A percentile compares a stretch with the other conserved stretches of the same genome.
Evolutionary conservation across 2,113 vertebrate species (phyloP).

Genomic region (Carollia perspicillata): DNA sequence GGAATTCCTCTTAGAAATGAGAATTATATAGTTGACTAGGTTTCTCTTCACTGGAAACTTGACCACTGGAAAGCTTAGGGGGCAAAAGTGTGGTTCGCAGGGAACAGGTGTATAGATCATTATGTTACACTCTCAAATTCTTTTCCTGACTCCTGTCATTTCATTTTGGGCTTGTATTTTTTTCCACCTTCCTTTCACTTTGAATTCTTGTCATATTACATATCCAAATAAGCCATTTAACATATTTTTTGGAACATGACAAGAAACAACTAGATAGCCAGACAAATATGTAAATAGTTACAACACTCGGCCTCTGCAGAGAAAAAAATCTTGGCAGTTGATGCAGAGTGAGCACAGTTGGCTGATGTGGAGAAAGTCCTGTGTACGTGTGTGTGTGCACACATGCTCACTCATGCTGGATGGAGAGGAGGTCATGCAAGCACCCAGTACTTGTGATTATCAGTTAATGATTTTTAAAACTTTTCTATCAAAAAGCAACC

Average conservation of each 20-base stretch:
- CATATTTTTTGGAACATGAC: not conserved
- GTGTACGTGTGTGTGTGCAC: not conserved
- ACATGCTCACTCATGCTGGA: not conserved
- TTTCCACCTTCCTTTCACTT: not conserved
- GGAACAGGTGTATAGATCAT: not conserved
- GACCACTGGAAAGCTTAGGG: not conserved
- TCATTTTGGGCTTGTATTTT: constrained; percentile 20
- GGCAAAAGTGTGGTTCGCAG: not conserved
- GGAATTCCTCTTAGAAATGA: not conserved
- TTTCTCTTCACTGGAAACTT: not conserved
- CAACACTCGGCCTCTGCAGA: not conserved
- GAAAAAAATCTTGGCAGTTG: not conserved
- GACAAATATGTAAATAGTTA: not conserved
- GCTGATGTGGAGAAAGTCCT: not conserved
- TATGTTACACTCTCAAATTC: not conserved
- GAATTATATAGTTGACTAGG: not conserved
- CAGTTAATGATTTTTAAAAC: not conserved
- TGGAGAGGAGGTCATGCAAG: not conserved
- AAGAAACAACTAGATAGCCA: not conserved
- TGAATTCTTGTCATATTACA: constrained; percentile 5
- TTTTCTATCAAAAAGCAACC: not conserved
- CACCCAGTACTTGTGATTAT: not conserved
- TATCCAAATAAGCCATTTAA: not conserved
- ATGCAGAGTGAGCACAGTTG: not conserved
- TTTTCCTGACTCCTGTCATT: not conserved